Conservation (phyloP, 2,113 vertebrate species). For the Odontophorus gujanensis region DNA sequence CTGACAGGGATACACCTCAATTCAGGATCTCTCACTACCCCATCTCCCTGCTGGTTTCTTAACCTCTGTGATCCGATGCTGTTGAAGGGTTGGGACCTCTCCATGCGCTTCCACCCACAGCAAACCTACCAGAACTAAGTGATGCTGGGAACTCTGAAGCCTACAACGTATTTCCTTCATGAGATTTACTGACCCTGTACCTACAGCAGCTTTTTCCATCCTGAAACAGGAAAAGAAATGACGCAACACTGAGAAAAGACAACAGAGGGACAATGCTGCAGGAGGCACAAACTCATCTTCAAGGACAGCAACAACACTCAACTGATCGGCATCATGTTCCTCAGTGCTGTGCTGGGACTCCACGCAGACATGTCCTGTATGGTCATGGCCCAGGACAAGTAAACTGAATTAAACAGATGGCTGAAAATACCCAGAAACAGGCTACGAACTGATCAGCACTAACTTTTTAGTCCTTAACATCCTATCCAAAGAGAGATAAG, state of each 20-base stretch:
- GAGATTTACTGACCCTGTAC: background rate
- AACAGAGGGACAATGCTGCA: background rate
- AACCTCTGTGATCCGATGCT: background rate
- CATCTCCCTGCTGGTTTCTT: background rate
- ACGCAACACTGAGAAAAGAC: background rate
- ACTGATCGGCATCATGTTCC: background rate
- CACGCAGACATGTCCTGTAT: background rate
- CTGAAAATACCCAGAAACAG: background rate
- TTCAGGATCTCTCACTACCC: fast-evolving
- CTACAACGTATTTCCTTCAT: background rate
- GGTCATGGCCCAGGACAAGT: background rate
- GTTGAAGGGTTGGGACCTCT: background rate
- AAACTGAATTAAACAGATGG: fast-evolving
- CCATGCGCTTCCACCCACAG: background rate
- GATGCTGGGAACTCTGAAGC: background rate
- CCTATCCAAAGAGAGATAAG: background rate
- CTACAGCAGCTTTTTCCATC: background rate
- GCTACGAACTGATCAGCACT: background rate
- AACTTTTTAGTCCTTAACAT: background rate
- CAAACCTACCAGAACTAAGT: background rate
- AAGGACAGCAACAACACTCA: background rate
- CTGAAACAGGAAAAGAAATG: background rate
- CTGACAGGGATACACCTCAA: background rate
- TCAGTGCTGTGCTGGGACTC: background rate
- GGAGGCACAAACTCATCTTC: background rate